phyloP scores from a whole-genome alignment of 2,113 vertebrate species.

The Synchiropus splendidus region DNA sequence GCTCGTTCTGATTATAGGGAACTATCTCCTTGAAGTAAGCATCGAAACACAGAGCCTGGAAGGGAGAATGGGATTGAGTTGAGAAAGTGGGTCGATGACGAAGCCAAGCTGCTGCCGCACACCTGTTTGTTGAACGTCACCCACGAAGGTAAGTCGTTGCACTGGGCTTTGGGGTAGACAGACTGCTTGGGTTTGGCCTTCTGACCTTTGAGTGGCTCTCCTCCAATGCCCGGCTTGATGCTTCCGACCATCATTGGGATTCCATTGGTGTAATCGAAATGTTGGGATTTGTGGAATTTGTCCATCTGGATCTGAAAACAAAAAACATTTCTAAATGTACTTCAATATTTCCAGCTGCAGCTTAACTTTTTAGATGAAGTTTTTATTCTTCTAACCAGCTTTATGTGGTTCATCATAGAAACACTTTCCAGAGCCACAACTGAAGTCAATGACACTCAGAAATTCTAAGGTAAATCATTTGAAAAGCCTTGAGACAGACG shows the following conservation, averaged over 20 bases:
- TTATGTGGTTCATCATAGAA: no score
- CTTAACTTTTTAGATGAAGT: no score
- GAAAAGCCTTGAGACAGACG: no score
- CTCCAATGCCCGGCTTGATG: slow-evolving; percentile 78
- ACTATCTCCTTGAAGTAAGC: slow-evolving; percentile 79
- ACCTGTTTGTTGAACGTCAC: slow-evolving; percentile 88
- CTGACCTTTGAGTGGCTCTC: slow-evolving; percentile 68
- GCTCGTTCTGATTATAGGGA: slow-evolving; percentile 67
- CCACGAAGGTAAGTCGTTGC: slow-evolving; percentile 69
- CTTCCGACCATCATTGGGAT: slow-evolving; percentile 67
- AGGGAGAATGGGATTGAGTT: not conserved
- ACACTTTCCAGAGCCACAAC: no score
- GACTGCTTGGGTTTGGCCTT: slow-evolving; percentile 59
- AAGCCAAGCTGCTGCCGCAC: not conserved
- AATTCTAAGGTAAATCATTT: no score
- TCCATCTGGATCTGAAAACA: slow-evolving; percentile 69
- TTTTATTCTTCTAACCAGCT: no score
- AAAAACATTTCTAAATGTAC: slow-evolving; percentile 6
- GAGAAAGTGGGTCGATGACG: not conserved
- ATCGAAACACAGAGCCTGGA: slow-evolving; percentile 79
- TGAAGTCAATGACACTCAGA: no score
- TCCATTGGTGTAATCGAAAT: slow-evolving; percentile 71
- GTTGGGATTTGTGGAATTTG: slow-evolving; percentile 82
- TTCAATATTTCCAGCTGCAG: no score
- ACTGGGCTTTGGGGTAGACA: slow-evolving; percentile 58